These are phyloP conservation scores for Phocides pigmalion DNA, from an alignment of 1,140 invertebrate species.

Conservation along the genomic window DNA sequence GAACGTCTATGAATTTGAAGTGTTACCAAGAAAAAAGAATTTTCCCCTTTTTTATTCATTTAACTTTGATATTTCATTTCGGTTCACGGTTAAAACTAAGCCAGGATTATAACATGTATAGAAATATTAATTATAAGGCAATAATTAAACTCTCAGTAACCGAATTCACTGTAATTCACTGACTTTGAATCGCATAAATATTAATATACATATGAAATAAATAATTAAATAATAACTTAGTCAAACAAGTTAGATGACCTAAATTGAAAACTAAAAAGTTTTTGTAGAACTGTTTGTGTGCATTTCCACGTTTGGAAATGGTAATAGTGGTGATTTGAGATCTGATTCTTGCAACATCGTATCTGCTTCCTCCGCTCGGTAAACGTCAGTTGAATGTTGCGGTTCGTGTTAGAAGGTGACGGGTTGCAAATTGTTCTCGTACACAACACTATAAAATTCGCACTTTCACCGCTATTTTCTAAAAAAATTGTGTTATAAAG, in stretches of 20 bases:
- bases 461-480: conserved; percentile 60
- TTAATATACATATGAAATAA: too few relatives aligned
- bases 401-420: conserved; percentile 57
- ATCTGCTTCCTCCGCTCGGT: not conserved
- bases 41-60: not conserved
- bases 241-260: too few relatives aligned
- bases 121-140: too few relatives aligned
- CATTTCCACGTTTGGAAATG: not conserved
- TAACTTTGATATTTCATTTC: too few relatives aligned
- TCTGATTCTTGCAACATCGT: conserved; percentile 21
- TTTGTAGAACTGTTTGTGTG: too few relatives aligned
- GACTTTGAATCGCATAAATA: too few relatives aligned
- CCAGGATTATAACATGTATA: too few relatives aligned
- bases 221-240: too few relatives aligned
- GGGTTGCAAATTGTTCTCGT: conserved; percentile 39
- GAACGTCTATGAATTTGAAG: conserved; percentile 9
- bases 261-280: too few relatives aligned
- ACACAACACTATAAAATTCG: conserved; percentile 51
- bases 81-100: too few relatives aligned
- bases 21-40: conserved; percentile 7
- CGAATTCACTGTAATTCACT: too few relatives aligned
- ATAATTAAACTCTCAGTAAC: too few relatives aligned
- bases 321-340: not conserved
- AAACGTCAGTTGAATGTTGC: conserved; percentile 63
- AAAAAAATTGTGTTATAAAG: conserved; percentile 41